phyloP scores from a whole-genome alignment of 2,888 invertebrate genomes.

The Lithophane semibrunnea region DNA sequence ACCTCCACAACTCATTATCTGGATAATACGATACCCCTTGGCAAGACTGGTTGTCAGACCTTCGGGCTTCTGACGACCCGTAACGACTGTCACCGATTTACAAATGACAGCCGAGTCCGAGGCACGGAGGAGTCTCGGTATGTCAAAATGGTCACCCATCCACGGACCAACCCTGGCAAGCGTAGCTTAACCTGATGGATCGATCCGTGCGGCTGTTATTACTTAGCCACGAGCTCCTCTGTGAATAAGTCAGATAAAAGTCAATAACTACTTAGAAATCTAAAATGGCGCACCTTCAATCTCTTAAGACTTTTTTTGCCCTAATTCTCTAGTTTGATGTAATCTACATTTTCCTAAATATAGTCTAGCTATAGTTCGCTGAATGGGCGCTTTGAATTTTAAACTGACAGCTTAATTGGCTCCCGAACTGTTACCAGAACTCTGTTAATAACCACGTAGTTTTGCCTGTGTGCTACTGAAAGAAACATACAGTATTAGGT shows the following conservation, averaged over 20 bases:
- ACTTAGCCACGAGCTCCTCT: too few species aligned
- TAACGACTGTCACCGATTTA: too few species aligned
- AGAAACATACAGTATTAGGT: slow-evolving; percentile 43
- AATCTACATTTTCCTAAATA: slow-evolving; percentile 6
- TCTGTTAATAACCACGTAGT: slow-evolving; percentile 45
- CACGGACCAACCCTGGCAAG: too few species aligned
- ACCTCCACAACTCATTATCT: too few species aligned
- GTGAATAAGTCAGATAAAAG: background rate
- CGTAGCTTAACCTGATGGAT: too few species aligned
- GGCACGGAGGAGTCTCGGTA: too few species aligned
- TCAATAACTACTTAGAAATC: slow-evolving; percentile 11
- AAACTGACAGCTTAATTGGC: slow-evolving; percentile 48
- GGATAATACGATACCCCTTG: too few species aligned
- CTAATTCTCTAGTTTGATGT: background rate
- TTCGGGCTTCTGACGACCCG: too few species aligned
- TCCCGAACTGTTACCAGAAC: slow-evolving; percentile 44
- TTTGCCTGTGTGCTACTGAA: slow-evolving; percentile 24
- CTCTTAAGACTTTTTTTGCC: slow-evolving; percentile 18
- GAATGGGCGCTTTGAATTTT: slow-evolving; percentile 32
- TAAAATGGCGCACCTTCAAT: slow-evolving; percentile 16
- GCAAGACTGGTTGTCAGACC: too few species aligned
- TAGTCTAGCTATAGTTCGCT: slow-evolving; percentile 10
- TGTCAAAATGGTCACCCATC: too few species aligned
- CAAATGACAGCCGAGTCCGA: too few species aligned
- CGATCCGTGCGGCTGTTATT: too few species aligned